Conservation (phyloP, 2,797 vertebrate genomes). For the Paguma larvata region DNA sequence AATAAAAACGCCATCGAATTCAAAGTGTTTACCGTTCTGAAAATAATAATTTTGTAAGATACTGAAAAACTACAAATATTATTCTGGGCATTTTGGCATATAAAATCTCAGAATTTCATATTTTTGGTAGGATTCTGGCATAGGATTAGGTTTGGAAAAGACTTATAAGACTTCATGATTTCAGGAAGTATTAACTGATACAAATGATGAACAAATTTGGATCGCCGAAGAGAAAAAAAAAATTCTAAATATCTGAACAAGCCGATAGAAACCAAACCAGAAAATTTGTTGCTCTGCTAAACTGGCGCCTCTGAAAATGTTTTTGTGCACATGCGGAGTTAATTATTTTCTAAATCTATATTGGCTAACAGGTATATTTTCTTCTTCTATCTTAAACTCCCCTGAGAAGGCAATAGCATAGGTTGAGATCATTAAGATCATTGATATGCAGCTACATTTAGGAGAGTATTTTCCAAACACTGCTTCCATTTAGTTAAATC, state of each 20-base stretch:
- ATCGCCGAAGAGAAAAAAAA: slow-evolving; percentile 81
- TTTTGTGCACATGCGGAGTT: slow-evolving; percentile 78
- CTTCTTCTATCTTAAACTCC: slow-evolving; percentile 78
- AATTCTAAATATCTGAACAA: slow-evolving; percentile 84
- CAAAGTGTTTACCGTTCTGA: slow-evolving; percentile 78
- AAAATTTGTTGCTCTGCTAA: slow-evolving; percentile 83
- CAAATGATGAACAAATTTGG: slow-evolving; percentile 80
- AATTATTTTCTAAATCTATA: slow-evolving; percentile 74
- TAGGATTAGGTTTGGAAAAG: slow-evolving; percentile 69
- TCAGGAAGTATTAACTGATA: slow-evolving; percentile 77
- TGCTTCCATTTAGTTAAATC: background rate
- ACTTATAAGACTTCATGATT: slow-evolving; percentile 80
- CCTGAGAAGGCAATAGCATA: slow-evolving; percentile 81
- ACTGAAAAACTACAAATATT: slow-evolving; percentile 72
- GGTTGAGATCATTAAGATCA: slow-evolving; percentile 93
- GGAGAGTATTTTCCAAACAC: slow-evolving; percentile 97
- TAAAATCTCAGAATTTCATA: slow-evolving; percentile 80
- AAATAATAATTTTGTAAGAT: slow-evolving; percentile 54
- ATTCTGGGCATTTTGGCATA: slow-evolving; percentile 85
- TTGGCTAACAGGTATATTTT: slow-evolving; percentile 72
- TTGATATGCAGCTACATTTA: slow-evolving; percentile 96
- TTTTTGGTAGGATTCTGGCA: slow-evolving; percentile 75
- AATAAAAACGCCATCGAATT: slow-evolving; percentile 74
- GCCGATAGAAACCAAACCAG: slow-evolving; percentile 81
- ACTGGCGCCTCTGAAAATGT: slow-evolving; percentile 74